phyloP scores from a whole-genome alignment of 1,140 invertebrate genomes.

The Trigoniulus corallinus region DNA sequence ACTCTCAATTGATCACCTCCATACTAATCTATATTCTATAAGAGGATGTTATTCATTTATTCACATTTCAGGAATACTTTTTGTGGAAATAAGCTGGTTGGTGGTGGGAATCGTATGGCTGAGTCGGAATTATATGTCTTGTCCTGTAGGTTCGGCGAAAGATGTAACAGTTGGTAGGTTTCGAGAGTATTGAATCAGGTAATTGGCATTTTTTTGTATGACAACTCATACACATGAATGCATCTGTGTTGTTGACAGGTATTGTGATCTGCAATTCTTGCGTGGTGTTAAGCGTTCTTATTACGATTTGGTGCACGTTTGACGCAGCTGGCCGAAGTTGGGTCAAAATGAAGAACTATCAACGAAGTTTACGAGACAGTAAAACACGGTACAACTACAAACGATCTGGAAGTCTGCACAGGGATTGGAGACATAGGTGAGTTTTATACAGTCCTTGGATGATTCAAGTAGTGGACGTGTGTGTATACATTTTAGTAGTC shows the following conservation, averaged over 20 bases:
- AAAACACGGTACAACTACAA: conserved; percentile 48
- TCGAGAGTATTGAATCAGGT: neutral
- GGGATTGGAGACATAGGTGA: conserved; percentile 75
- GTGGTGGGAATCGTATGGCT: conserved; percentile 58
- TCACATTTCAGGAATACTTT: conserved; percentile 39
- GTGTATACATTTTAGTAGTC: too few relatives aligned
- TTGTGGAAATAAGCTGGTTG: conserved; percentile 59
- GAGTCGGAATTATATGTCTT: conserved; percentile 44
- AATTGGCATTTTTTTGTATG: conserved; percentile 9
- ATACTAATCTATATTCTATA: too few relatives aligned
- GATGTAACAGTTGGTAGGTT: conserved; percentile 29
- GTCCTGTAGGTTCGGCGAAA: conserved; percentile 48
- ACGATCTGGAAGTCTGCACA: conserved; percentile 53
- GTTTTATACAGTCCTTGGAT: too few relatives aligned
- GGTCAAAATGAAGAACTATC: conserved; percentile 85
- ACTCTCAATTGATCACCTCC: too few relatives aligned
- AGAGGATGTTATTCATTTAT: conserved; percentile 1
- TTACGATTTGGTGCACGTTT: conserved; percentile 75
- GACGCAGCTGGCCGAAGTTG: conserved; percentile 74
- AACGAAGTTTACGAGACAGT: conserved; percentile 58
- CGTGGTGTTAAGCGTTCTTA: conserved; percentile 49
- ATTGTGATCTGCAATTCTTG: conserved; percentile 65
- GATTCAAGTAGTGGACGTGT: too few relatives aligned
- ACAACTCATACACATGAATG: neutral
- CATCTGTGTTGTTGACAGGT: conserved; percentile 32